Evolutionary conservation across 1,140 invertebrate species (phyloP).

Genomic region (Cheumatopsyche charites): DNA sequence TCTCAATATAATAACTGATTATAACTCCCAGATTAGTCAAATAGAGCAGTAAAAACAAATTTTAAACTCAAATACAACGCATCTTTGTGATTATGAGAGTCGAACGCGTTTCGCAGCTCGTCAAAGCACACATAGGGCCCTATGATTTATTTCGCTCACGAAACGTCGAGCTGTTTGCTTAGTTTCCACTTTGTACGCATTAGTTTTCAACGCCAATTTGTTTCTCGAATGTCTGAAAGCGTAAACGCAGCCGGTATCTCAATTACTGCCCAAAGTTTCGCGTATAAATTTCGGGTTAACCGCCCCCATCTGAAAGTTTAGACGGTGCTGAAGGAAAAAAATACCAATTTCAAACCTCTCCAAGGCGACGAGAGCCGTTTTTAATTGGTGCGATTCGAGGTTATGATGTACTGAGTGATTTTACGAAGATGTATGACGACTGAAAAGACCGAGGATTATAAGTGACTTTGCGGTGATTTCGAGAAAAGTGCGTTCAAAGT

Average conservation of each 20-base stretch:
- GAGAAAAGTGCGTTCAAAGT: too few relatives aligned
- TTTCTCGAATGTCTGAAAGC: slow-evolving; percentile 19
- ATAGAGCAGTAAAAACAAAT: too few relatives aligned
- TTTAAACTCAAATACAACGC: too few relatives aligned
- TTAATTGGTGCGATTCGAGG: too few relatives aligned
- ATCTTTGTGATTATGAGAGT: neutral
- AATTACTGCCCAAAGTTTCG: slow-evolving; percentile 14
- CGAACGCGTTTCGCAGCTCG: neutral
- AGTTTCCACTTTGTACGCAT: slow-evolving; percentile 19
- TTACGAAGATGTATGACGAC: too few relatives aligned
- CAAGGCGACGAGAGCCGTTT: too few relatives aligned
- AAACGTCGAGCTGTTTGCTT: slow-evolving; percentile 15
- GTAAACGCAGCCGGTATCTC: slow-evolving; percentile 20
- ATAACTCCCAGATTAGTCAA: too few relatives aligned
- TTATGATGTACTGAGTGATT: too few relatives aligned
- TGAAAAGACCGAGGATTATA: too few relatives aligned
- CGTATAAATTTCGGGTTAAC: slow-evolving; percentile 21
- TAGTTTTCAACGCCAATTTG: slow-evolving; percentile 21
- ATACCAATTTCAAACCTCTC: too few relatives aligned
- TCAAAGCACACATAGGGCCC: neutral
- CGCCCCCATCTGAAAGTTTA: slow-evolving; percentile 1
- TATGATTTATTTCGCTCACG: slow-evolving; percentile 19
- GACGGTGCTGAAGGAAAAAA: neutral
- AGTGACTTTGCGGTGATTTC: too few relatives aligned
- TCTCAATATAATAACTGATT: too few relatives aligned